These are phyloP conservation scores for Dasypus novemcinctus DNA, from an alignment of 2,113 vertebrate genomes.

Conservation along the genomic window DNA sequence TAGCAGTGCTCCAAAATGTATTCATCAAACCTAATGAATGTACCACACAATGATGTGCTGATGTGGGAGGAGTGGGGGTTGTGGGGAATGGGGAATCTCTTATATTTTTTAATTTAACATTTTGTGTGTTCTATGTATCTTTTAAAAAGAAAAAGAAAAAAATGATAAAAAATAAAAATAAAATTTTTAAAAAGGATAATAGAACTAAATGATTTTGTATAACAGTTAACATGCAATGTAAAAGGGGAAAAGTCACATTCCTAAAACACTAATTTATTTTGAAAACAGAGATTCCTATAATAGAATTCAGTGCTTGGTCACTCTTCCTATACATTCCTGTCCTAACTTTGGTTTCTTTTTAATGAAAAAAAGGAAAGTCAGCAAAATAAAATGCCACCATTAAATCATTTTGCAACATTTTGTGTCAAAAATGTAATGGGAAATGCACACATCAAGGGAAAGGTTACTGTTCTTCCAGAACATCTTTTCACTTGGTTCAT, in stretches of 20 bases:
- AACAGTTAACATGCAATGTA: constrained; percentile 54
- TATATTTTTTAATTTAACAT: too few relatives aligned
- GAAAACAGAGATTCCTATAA: constrained; percentile 75
- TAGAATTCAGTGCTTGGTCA: constrained; percentile 87
- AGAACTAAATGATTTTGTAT: constrained; percentile 5
- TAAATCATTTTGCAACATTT: constrained; percentile 93
- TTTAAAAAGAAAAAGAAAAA: too few relatives aligned
- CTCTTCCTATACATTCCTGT: constrained; percentile 82
- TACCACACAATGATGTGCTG: too few relatives aligned
- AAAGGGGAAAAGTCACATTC: constrained; percentile 61
- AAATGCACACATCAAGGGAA: constrained; percentile 90
- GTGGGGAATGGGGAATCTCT: too few relatives aligned
- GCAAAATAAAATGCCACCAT: constrained; percentile 97
- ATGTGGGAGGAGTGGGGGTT: too few relatives aligned
- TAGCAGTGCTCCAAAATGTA: too few relatives aligned
- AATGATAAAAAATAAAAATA: too few relatives aligned
- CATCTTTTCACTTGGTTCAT: constrained; percentile 84
- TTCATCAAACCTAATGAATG: too few relatives aligned
- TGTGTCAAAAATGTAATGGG: constrained; percentile 92
- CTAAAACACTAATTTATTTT: constrained; percentile 57
- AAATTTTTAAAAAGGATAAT: too few relatives aligned
- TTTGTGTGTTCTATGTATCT: too few relatives aligned
- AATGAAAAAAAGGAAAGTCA: constrained; percentile 89
- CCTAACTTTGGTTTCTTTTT: constrained; percentile 84
- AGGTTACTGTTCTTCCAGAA: constrained; percentile 92